A percentile compares a stretch with the other conserved stretches of the same genome.
Evolutionary conservation across 2,888 invertebrate genomes (phyloP).

Genomic region (Junonia oenone): DNA sequence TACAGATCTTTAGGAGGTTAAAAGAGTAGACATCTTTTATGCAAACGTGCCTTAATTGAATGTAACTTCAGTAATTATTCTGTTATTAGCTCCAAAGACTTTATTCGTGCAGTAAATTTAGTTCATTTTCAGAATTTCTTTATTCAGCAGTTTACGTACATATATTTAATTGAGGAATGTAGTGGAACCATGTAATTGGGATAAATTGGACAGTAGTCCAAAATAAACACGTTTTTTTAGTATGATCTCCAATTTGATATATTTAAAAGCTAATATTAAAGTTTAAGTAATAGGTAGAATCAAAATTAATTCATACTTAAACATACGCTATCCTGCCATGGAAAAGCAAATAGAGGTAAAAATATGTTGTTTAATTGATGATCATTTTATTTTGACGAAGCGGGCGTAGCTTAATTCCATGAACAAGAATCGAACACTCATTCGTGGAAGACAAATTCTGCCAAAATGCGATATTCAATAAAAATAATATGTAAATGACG

Average conservation of each 20-base stretch:
- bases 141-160: not conserved
- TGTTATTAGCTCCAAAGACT: not conserved
- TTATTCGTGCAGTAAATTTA: conserved; percentile 6
- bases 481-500: too few species aligned
- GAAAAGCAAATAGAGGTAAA: too few species aligned
- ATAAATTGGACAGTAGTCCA: not conserved
- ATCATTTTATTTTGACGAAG: too few species aligned
- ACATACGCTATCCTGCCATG: too few species aligned
- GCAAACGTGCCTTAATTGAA: conserved; percentile 5
- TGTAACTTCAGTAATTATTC: conserved; percentile 8
- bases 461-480: too few species aligned
- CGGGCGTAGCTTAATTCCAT: too few species aligned
- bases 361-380: too few species aligned
- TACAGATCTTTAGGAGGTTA: not conserved
- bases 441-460: too few species aligned
- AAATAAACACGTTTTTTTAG: not conserved
- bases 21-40: conserved; percentile 3
- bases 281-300: not conserved
- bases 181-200: not conserved
- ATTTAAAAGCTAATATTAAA: too few species aligned
- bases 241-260: not conserved
- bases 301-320: too few species aligned
- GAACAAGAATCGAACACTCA: too few species aligned
- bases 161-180: not conserved
- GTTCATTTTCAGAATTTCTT: not conserved